Conservation (phyloP, 1,140 invertebrate genomes). For the Hetaerina americana region DNA sequence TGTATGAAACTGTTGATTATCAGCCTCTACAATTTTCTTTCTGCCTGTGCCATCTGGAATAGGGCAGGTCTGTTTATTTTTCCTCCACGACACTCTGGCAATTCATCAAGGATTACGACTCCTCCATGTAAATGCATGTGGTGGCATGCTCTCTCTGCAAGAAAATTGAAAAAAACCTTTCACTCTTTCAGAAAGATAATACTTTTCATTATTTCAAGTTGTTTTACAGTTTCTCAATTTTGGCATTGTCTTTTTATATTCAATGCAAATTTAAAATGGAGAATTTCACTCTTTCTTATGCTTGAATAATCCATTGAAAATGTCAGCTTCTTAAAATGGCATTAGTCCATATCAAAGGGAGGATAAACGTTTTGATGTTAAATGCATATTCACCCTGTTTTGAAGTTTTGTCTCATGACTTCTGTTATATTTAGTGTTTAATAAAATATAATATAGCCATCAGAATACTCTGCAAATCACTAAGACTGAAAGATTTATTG, state of each 20-base stretch:
- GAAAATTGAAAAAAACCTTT: too few species aligned
- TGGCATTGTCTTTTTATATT: background rate
- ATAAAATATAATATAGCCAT: too few species aligned
- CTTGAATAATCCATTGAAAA: background rate
- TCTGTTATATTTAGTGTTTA: too few species aligned
- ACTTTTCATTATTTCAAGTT: background rate
- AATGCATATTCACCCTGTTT: too few species aligned
- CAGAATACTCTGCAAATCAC: too few species aligned
- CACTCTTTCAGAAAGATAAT: background rate
- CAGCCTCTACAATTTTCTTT: background rate
- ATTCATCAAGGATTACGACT: constrained; percentile 6
- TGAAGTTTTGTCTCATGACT: too few species aligned
- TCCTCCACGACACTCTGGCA: constrained; percentile 2
- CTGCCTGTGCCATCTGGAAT: background rate
- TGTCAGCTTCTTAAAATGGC: too few species aligned
- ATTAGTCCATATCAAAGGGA: too few species aligned
- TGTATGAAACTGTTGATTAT: background rate
- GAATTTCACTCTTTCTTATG: background rate
- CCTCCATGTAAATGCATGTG: constrained; percentile 6
- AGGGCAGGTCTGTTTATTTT: constrained; percentile 4
- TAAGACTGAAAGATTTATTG: too few species aligned
- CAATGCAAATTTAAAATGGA: background rate
- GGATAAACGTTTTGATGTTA: too few species aligned
- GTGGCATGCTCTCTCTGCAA: background rate
- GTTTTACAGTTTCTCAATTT: background rate